Percentiles rank a stretch among this genome's conserved stretches.
Evolutionary conservation across 2,113 vertebrate genomes (phyloP).

Genomic region (Hiodon alosoides): DNA sequence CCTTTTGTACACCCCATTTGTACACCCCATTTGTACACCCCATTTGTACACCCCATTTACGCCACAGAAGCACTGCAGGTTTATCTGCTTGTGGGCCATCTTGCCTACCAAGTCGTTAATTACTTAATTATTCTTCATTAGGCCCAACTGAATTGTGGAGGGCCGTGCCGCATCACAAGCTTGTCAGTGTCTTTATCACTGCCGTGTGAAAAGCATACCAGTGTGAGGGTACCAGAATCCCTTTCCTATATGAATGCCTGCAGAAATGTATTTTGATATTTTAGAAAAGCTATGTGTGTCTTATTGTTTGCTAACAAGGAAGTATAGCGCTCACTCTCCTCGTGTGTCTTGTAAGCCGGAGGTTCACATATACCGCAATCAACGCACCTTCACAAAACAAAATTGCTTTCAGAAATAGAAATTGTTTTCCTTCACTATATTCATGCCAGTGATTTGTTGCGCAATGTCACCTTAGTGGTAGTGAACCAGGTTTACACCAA

Average conservation of each 20-base stretch:
- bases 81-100: constrained; percentile 50
- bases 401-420: constrained; percentile 74
- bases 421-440: constrained; percentile 71
- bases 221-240: constrained; percentile 41
- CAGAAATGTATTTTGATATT: constrained; percentile 52
- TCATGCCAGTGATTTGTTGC: constrained; percentile 74
- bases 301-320: constrained; percentile 67
- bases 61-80: constrained; percentile 45
- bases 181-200: constrained; percentile 37
- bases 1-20: no score
- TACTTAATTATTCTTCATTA: constrained; percentile 73
- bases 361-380: constrained; percentile 71
- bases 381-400: constrained; percentile 64
- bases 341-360: constrained; percentile 55
- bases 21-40: constrained; percentile 24
- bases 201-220: constrained; percentile 37
- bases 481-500: constrained; percentile 58
- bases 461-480: constrained; percentile 71
- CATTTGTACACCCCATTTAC: constrained; percentile 41
- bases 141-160: constrained; percentile 63
- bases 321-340: constrained; percentile 60
- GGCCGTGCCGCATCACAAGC: constrained; percentile 45
- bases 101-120: constrained; percentile 62
- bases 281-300: constrained; percentile 58
- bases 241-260: constrained; percentile 44